A percentile compares a stretch with the other conserved stretches of the same genome.
Conservation (phyloP, 1,140 invertebrate species). For the Leptopilina clavipes region DNA sequence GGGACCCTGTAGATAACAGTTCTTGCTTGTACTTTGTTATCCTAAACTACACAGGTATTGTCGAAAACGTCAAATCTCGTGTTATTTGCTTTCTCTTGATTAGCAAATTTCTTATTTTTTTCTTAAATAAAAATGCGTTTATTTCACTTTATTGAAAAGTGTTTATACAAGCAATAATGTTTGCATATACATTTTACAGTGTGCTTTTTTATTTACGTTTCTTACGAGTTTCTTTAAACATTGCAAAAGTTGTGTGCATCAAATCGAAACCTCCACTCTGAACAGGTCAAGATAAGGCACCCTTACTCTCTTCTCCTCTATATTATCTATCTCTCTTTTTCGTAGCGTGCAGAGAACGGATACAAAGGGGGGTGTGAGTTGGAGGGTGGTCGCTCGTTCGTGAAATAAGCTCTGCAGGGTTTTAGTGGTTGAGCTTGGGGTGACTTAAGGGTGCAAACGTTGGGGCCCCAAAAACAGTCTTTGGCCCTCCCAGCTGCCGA, state of each 20-base stretch:
- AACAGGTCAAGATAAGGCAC: constrained; percentile 67
- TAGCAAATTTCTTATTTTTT: constrained; percentile 48
- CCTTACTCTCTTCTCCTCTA: constrained; percentile 49
- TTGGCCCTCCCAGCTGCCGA: constrained; percentile 70
- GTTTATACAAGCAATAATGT: too few relatives aligned
- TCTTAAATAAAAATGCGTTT: not conserved
- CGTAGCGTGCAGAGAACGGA: constrained; percentile 50
- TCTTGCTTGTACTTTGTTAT: constrained; percentile 45
- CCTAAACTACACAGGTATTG: constrained; percentile 61
- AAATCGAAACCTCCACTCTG: constrained; percentile 51
- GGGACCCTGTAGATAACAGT: constrained; percentile 72
- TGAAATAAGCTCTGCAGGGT: constrained; percentile 74
- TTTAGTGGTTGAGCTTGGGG: constrained; percentile 71
- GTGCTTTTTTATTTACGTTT: too few relatives aligned
- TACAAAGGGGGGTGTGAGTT: constrained; percentile 39
- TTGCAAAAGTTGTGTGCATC: constrained; percentile 39
- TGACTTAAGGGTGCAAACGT: constrained; percentile 63
- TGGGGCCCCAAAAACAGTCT: constrained; percentile 59
- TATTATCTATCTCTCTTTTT: constrained; percentile 54
- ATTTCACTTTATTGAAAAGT: not conserved
- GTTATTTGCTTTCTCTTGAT: constrained; percentile 46
- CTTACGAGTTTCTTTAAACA: constrained; percentile 7
- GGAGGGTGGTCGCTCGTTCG: constrained; percentile 72
- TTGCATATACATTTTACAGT: too few relatives aligned
- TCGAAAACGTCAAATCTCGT: constrained; percentile 67